These are phyloP conservation scores for Cossypha heuglini DNA, from an alignment of 2,797 vertebrate species.

Conservation along the genomic window DNA sequence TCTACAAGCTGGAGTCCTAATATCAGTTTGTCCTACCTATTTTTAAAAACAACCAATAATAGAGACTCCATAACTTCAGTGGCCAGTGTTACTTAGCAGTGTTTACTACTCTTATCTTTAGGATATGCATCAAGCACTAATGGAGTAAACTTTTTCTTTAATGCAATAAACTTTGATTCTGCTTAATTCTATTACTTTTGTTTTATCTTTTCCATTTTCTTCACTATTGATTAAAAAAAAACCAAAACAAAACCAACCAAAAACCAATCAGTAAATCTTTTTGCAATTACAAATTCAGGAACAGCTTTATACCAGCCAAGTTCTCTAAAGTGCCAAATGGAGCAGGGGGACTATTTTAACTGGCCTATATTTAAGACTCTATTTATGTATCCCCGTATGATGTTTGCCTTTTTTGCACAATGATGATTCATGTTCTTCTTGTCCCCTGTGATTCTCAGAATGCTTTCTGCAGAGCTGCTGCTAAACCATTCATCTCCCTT, in stretches of 20 bases:
- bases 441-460: not conserved
- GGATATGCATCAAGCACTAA: not conserved
- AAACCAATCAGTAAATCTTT: not conserved
- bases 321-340: not conserved
- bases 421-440: slow-evolving; percentile 28
- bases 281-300: not conserved
- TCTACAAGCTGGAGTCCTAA: not conserved
- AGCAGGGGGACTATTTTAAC: not conserved
- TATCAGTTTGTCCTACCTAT: not conserved
- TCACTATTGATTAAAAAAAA: not conserved
- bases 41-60: not conserved
- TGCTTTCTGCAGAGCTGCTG: not conserved
- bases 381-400: not conserved
- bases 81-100: not conserved
- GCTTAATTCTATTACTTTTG: not conserved
- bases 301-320: not conserved
- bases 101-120: not conserved
- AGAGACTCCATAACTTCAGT: not conserved
- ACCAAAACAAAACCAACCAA: too few species aligned
- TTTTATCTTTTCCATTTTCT: not conserved
- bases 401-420: slow-evolving; percentile 7
- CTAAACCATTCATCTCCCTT: not conserved
- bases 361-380: slow-evolving; percentile 29
- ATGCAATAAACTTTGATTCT: not conserved
- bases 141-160: not conserved